Evolutionary conservation across 2,113 vertebrate species (phyloP).

Genomic region (Tragelaphus scriptus): DNA sequence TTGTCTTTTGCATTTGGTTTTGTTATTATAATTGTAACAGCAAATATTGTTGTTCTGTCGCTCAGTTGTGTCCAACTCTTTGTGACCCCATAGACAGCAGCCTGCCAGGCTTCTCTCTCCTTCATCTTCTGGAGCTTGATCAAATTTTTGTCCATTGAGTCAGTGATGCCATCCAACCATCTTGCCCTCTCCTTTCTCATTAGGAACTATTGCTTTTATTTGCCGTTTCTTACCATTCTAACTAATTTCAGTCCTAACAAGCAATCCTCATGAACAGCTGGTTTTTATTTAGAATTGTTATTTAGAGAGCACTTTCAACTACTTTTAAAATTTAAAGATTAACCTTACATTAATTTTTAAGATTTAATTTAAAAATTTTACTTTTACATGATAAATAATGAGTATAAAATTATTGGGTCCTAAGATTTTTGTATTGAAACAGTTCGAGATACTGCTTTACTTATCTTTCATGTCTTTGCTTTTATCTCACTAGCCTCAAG

Average conservation of each 20-base stretch:
- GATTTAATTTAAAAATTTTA: not conserved
- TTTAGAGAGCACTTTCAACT: not conserved
- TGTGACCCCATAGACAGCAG: not conserved
- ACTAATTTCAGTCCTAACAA: not conserved
- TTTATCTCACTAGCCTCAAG: not conserved
- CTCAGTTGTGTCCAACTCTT: not conserved
- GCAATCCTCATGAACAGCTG: not conserved
- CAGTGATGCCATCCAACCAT: not conserved
- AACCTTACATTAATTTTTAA: not conserved
- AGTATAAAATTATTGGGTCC: constrained; percentile 10
- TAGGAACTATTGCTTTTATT: not conserved
- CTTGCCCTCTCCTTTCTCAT: not conserved
- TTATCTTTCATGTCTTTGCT: not conserved
- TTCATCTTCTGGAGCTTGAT: not conserved
- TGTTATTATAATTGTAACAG: not conserved
- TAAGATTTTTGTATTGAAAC: not conserved
- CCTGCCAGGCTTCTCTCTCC: not conserved
- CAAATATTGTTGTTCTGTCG: not conserved
- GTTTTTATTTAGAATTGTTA: constrained; percentile 1
- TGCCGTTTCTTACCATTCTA: not conserved
- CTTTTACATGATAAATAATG: not conserved
- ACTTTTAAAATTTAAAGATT: not conserved
- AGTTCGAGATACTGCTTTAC: not conserved
- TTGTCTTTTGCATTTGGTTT: not conserved
- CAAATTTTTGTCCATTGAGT: not conserved